Evolutionary conservation across 2,888 invertebrate species (phyloP).

Genomic region (Leucophora obtusa): DNA sequence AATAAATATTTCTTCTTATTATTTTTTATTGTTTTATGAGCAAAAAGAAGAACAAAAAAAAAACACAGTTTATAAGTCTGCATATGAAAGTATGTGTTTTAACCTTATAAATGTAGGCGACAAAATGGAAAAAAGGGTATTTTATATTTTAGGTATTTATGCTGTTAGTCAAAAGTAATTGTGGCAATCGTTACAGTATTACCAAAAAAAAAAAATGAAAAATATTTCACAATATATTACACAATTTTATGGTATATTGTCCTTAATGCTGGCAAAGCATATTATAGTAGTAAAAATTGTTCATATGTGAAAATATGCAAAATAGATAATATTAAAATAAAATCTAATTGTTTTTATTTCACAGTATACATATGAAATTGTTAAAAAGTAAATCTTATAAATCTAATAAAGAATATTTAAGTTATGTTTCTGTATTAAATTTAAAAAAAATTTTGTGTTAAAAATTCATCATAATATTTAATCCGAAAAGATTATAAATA

Average conservation of each 20-base stretch:
- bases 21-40: slow-evolving; percentile 57
- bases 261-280: neutral
- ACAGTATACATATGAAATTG: slow-evolving; percentile 17
- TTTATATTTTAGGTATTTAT: slow-evolving; percentile 10
- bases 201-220: neutral
- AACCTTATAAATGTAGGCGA: slow-evolving; percentile 45
- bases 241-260: neutral
- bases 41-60: slow-evolving; percentile 14
- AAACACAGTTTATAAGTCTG: slow-evolving; percentile 5
- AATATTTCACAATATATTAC: neutral
- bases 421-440: neutral
- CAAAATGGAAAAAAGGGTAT: slow-evolving; percentile 48
- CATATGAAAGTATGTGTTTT: neutral
- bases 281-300: neutral
- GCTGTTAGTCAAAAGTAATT: slow-evolving; percentile 47
- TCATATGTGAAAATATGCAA: neutral
- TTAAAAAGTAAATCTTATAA: neutral
- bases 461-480: slow-evolving; percentile 22
- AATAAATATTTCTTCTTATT: slow-evolving; percentile 44
- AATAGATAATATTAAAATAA: neutral
- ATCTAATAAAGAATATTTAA: neutral
- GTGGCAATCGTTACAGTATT: slow-evolving; percentile 42
- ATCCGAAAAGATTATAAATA: slow-evolving; percentile 23
- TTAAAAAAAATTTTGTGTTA: slow-evolving; percentile 23
- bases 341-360: slow-evolving; percentile 1